Base-by-base conservation (phyloP, 2,113 vertebrate species). In the Chaetops frenatus region DNA sequence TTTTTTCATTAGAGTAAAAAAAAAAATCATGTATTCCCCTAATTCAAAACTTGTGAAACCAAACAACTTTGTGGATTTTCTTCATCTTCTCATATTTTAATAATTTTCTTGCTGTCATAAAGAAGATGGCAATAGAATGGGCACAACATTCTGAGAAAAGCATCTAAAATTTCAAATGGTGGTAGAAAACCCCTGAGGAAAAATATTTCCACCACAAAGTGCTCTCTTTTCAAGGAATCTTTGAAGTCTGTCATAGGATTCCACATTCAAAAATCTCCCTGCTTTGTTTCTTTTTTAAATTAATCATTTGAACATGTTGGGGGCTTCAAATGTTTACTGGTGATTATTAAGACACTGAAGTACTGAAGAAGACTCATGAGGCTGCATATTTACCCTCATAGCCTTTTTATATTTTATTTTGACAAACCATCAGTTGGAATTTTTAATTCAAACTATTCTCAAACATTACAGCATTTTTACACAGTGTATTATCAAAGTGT, bases 161-260 rank as follows among this genome's bases (percentile, higher is more conserved):
- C 92, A 93, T 96, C 74, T 94, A 92, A 96, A 97, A 95, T 98
- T 96, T 96, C 69, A 53, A 97, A 86, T 97, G 86, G 79, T 76
- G 73, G 33, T 91, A 83, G 90, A 84, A 97, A 98, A 92, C 73
- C 97, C 96, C 90, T 1, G 53, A 95, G 97, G 97, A 91, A 96
- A 96, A 97, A 85, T 82, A 98, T 98, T 98, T 98, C 97, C 97
- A 98, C 97, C 97, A 97, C 97, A 98, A 98, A 98, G 97, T 97
- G 70, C 83, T 97, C 90, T 81, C 87, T 96, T 96, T 97, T 96
- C 81, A 81, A 94, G 94, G 77, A 94, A 87, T 91, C 97, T 98
- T 98, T 98, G 98, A 98, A 98, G 97, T 97, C 91, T 94, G 92
- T 94, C 94, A 94, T 80, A 96, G 87, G 94, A 96, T 66, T 96